Evolutionary conservation across 2,888 invertebrate species (phyloP), one percentile per base, ranked within the genome.

Genomic region (Cabera pusaria): DNA sequence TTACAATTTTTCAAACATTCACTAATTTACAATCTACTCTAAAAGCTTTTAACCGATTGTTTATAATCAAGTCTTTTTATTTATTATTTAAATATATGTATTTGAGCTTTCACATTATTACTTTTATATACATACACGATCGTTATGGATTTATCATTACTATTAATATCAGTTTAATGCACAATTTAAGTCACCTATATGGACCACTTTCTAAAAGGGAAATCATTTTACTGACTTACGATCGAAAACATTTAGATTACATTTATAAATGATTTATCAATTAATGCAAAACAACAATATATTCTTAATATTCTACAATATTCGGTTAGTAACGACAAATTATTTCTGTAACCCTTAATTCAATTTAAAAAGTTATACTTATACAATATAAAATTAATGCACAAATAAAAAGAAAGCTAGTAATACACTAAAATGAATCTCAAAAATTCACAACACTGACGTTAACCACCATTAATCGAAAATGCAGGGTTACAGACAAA

Each of bases 171-270:
- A 69, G 63, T 82, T 84, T 87, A 87, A 86, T 84, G 81, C 84
- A 85, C 81, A 75, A 73, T 76, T 86, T 89, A 88, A 88, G 84
- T 88, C 86, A 86, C 84, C 82, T 88, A 86, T 65, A 80, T 89
- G 89, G 89, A 87, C 89, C 89, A 80, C 88, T 67, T 76, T 80
- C 86, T 86, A 87, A 80, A 59, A 69, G 81, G 69, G 58, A 67
- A 65, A 53, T 52, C 38, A 51, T 44, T 49, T 41, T 47, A 26
- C 41, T 32, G 18, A 44, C 42, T 48, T 44, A 48, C 5, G 10
- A 38, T 47, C 47, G n/a, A 44, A 50, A 50, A 45, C 52, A 32
- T 9, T 5, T 2, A 24, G 20, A 23, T 16, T 29, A 10, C 7
- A 20, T 28, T 11, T 19, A 11, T 11, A 2, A 28, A 7, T 6